Evolutionary conservation across 2,797 vertebrate genomes (phyloP).

Genomic region (Australoheros facetus): DNA sequence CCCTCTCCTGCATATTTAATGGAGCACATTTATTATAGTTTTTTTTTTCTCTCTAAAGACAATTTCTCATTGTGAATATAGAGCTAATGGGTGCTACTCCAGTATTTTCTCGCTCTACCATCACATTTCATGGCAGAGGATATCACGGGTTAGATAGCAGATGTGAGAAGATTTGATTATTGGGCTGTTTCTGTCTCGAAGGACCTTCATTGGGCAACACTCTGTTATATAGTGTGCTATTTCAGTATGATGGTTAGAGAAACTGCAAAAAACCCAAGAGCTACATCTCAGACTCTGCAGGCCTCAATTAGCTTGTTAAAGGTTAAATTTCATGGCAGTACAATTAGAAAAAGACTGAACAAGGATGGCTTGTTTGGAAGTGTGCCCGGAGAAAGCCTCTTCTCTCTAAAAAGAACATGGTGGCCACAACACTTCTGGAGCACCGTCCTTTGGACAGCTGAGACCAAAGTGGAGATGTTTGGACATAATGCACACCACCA

Average conservation of each 20-base stretch:
- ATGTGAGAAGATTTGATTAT: constrained; percentile 33
- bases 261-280: background rate
- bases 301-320: background rate
- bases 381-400: fast-evolving
- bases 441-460: background rate
- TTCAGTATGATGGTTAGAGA: background rate
- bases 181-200: constrained; percentile 7
- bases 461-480: background rate
- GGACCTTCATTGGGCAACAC: constrained; percentile 17
- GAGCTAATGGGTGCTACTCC: constrained; percentile 14
- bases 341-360: background rate
- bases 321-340: background rate
- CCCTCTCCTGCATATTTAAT: constrained; percentile 66
- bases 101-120: constrained; percentile 18
- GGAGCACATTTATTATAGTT: constrained; percentile 61
- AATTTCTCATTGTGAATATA: constrained; percentile 13
- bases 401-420: background rate
- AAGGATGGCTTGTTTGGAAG: background rate
- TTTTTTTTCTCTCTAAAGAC: background rate
- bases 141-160: background rate
- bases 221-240: background rate
- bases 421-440: background rate
- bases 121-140: constrained; percentile 2
- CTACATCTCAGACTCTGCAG: background rate
- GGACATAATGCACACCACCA: background rate